Evolutionary conservation across 1,140 invertebrate species (phyloP).

Genomic region (Chrysoperla carnea): DNA sequence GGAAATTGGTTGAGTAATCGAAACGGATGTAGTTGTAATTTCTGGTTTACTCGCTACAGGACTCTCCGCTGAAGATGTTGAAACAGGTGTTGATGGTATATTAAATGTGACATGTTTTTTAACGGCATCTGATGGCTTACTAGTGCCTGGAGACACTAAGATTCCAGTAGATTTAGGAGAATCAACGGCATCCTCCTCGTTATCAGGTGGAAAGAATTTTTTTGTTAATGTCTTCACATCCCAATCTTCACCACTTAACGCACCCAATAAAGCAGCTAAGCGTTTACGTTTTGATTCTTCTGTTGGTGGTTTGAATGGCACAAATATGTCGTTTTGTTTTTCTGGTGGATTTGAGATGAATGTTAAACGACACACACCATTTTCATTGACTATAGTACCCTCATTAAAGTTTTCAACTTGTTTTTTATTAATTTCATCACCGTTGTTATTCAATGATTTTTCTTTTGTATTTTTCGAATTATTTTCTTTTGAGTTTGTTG

Average conservation of each 20-base stretch:
- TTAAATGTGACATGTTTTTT: slow-evolving; percentile 14
- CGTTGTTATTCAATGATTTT: no score
- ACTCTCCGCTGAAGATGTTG: not conserved
- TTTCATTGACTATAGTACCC: slow-evolving; percentile 1
- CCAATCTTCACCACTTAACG: not conserved
- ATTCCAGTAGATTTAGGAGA: no score
- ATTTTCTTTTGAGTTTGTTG: no score
- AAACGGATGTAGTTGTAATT: not conserved
- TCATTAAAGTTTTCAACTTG: not conserved
- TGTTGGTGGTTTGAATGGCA: slow-evolving; percentile 9
- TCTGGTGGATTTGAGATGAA: no score
- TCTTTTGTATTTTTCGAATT: no score
- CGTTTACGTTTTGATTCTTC: slow-evolving; percentile 9
- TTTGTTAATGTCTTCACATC: no score
- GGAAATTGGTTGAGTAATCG: not conserved
- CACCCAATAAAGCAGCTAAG: not conserved
- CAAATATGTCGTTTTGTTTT: not conserved
- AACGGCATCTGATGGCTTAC: no score
- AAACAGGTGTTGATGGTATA: slow-evolving; percentile 2
- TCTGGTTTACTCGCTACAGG: not conserved
- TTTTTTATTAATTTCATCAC: not conserved
- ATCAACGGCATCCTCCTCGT: no score
- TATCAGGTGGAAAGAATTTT: no score
- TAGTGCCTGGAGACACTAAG: no score
- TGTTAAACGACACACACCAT: not conserved